phyloP scores from a whole-genome alignment of 2,797 vertebrate genomes.

The Neomorphus geoffroyi region DNA sequence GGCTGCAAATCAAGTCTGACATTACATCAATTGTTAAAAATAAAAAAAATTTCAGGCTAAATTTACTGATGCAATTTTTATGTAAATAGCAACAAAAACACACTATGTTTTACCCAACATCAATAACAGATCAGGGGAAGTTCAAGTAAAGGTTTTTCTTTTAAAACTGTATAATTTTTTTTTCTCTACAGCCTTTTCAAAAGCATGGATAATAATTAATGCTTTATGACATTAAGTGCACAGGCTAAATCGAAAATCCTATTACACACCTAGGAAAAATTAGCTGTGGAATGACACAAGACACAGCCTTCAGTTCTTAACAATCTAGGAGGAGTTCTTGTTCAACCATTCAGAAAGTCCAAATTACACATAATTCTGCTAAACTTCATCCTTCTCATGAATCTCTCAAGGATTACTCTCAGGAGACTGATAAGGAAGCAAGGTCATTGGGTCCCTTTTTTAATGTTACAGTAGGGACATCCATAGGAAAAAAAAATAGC shows the following conservation, averaged over 20 bases:
- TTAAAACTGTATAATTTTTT: neutral
- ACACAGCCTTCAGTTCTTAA: conserved; percentile 37
- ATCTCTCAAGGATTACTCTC: neutral
- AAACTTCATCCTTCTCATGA: neutral
- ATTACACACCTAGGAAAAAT: conserved; percentile 55
- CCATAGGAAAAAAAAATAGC: neutral
- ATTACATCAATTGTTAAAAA: neutral
- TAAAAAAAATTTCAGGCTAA: neutral
- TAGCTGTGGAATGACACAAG: conserved; percentile 31
- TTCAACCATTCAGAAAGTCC: conserved; percentile 21
- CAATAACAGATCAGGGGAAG: neutral
- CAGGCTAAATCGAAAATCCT: conserved; percentile 37
- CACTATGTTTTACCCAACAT: neutral
- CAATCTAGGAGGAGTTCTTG: neutral
- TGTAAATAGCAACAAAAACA: neutral
- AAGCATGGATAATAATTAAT: conserved; percentile 52
- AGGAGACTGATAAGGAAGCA: neutral
- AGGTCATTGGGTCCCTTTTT: neutral
- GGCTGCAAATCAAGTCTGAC: neutral
- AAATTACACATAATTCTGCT: conserved; percentile 21
- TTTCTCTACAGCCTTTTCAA: neutral
- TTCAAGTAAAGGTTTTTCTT: conserved; percentile 1
- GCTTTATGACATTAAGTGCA: conserved; percentile 19
- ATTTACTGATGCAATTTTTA: neutral
- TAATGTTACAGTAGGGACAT: neutral